A percentile compares a stretch with the other conserved stretches of the same genome.
phyloP scores from a whole-genome alignment of 1,140 invertebrate species.

The Gryon sp. region DNA sequence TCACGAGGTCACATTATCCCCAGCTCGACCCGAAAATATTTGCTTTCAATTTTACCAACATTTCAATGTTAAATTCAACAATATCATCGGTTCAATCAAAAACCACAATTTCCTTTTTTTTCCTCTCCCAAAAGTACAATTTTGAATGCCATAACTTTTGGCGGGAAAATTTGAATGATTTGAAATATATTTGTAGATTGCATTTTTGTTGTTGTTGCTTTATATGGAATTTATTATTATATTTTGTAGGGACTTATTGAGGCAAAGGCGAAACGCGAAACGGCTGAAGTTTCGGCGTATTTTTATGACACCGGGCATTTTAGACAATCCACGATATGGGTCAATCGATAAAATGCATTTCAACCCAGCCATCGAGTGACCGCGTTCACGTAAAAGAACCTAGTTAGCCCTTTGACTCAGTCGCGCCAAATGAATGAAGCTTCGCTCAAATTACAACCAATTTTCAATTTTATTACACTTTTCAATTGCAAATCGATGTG shows the following conservation, averaged over 20 bases:
- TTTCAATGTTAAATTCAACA: neutral
- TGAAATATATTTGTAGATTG: no score
- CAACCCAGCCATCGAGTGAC: conserved; percentile 64
- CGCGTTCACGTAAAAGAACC: conserved; percentile 67
- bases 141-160: no score
- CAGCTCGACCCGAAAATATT: conserved; percentile 3
- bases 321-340: conserved; percentile 73
- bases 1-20: conserved; percentile 52
- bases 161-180: neutral
- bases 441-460: neutral
- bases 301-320: conserved; percentile 69
- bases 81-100: no score
- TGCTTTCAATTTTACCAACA: conserved; percentile 4
- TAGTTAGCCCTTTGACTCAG: conserved; percentile 59
- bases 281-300: conserved; percentile 60
- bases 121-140: no score
- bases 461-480: neutral
- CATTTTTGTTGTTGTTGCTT: no score
- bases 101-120: no score
- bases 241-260: no score
- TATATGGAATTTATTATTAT: no score
- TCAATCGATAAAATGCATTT: conserved; percentile 75
- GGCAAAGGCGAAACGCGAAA: neutral
- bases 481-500: neutral
- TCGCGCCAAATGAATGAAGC: neutral